phyloP scores from a whole-genome alignment of 2,113 vertebrate genomes.

The Aegithalos caudatus region DNA sequence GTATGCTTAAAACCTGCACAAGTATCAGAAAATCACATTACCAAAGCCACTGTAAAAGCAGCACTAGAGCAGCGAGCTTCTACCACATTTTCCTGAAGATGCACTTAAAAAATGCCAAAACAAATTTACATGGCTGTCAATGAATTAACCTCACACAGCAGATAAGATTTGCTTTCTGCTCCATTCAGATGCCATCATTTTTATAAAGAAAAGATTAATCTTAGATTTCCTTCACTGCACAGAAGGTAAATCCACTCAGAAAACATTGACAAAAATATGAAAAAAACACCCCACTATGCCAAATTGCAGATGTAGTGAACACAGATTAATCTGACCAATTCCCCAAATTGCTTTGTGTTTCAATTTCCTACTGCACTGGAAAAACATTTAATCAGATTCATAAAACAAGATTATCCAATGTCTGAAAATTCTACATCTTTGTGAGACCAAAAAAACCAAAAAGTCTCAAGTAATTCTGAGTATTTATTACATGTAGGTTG shows the following conservation, averaged over 20 bases:
- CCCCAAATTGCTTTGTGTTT: background rate
- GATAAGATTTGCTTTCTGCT: background rate
- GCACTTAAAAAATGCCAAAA: background rate
- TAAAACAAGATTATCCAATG: background rate
- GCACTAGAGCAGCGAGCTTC: background rate
- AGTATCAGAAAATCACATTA: background rate
- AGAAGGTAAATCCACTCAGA: background rate
- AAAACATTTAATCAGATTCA: background rate
- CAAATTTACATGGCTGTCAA: background rate
- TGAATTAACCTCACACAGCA: background rate
- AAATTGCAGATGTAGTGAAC: background rate
- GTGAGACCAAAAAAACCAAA: background rate
- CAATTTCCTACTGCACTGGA: background rate
- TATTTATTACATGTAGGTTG: background rate
- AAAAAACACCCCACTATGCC: background rate
- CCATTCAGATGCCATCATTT: background rate
- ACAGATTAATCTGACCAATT: background rate
- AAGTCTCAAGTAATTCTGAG: background rate
- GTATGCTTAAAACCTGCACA: background rate
- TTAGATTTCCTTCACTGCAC: background rate
- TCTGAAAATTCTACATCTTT: background rate
- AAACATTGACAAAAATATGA: background rate
- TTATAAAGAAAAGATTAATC: background rate
- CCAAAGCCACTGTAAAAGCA: background rate
- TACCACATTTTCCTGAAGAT: background rate